Percentiles rank a stretch among this genome's conserved stretches.
Evolutionary conservation across 2,113 vertebrate species (phyloP).

Genomic region (Erinaceus europaeus): DNA sequence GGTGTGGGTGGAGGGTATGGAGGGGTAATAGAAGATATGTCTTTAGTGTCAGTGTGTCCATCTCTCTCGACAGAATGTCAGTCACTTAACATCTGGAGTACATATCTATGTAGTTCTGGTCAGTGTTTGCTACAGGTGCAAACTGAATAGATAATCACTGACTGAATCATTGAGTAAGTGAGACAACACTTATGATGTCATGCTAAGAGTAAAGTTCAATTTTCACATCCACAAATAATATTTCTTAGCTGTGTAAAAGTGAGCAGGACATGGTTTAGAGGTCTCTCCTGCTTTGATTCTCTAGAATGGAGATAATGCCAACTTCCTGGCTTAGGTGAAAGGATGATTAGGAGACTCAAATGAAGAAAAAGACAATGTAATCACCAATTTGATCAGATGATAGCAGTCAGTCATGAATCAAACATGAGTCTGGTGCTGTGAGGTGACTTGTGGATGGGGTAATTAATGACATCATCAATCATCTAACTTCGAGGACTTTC

Average conservation of each 20-base stretch:
- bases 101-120: background rate
- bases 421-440: background rate
- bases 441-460: background rate
- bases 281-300: background rate
- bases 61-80: background rate
- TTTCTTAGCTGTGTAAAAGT: background rate
- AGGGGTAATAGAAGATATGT: too few relatives aligned
- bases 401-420: background rate
- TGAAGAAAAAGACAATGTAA: background rate
- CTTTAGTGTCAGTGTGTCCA: background rate
- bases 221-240: too few relatives aligned
- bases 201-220: too few relatives aligned
- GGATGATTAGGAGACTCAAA: background rate
- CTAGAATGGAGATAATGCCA: background rate
- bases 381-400: background rate
- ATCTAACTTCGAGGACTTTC: background rate
- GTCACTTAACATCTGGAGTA: background rate
- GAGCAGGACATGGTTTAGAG: background rate
- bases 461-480: background rate
- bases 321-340: background rate
- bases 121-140: background rate
- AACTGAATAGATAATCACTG: background rate
- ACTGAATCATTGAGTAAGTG: too few relatives aligned
- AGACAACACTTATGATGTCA: too few relatives aligned
- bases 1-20: too few relatives aligned